Evolutionary conservation across 2,888 invertebrate species (phyloP).

Genomic region (Chrysina gloriosa): DNA sequence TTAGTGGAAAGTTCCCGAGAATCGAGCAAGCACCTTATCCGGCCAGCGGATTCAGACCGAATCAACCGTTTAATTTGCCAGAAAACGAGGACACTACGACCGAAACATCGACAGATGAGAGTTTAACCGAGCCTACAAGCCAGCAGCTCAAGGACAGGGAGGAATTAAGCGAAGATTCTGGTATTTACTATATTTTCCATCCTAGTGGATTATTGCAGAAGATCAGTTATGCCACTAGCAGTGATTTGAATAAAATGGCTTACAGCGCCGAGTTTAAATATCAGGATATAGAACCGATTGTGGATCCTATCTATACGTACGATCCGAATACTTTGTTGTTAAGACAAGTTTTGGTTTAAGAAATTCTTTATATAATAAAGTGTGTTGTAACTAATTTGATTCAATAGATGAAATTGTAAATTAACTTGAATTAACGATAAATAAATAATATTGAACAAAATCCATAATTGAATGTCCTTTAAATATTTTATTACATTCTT

Average conservation of each 20-base stretch:
- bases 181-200: conserved; percentile 74
- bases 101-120: conserved; percentile 45
- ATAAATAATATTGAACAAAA: too few relatives aligned
- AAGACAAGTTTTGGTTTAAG: conserved; percentile 38
- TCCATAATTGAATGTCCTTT: too few relatives aligned
- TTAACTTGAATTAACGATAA: too few relatives aligned
- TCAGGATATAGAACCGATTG: conserved; percentile 72
- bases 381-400: too few relatives aligned
- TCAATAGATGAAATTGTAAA: too few relatives aligned
- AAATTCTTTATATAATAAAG: neutral
- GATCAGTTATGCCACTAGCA: conserved; percentile 71
- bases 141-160: conserved; percentile 34
- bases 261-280: conserved; percentile 74
- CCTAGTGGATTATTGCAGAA: conserved; percentile 73
- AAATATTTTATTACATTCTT: too few relatives aligned
- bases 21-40: conserved; percentile 40
- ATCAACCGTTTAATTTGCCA: conserved; percentile 39
- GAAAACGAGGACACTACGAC: conserved; percentile 49
- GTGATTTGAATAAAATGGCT: conserved; percentile 70
- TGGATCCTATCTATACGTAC: conserved; percentile 71
- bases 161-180: conserved; percentile 59
- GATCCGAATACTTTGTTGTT: conserved; percentile 58
- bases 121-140: conserved; percentile 32
- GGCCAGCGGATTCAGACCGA: conserved; percentile 44
- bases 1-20: conserved; percentile 7